These are phyloP conservation scores for Phainopepla nitens DNA, from an alignment of 2,113 vertebrate species.

Conservation along the genomic window DNA sequence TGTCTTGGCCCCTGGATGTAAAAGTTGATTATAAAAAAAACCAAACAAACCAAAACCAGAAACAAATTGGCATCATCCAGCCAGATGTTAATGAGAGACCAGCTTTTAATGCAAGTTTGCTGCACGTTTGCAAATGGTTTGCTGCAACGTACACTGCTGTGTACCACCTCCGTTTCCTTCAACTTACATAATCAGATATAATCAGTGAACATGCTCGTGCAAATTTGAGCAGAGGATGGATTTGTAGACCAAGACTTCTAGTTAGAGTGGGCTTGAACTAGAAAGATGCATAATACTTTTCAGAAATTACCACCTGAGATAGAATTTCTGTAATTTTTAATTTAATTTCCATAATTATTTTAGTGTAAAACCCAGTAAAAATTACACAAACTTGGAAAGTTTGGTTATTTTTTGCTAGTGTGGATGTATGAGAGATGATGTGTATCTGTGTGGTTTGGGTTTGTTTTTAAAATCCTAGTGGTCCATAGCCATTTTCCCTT, in stretches of 20 bases:
- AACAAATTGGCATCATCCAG: background rate
- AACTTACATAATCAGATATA: background rate
- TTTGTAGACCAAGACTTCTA: no score
- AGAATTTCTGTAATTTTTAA: background rate
- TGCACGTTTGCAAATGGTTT: no score
- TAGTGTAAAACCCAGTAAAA: background rate
- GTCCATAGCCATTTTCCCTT: background rate
- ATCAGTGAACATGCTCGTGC: background rate
- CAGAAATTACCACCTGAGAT: background rate
- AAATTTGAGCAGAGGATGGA: conserved; percentile 13
- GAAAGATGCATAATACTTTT: background rate
- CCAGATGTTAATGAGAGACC: background rate
- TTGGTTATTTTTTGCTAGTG: background rate
- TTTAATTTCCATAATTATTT: background rate
- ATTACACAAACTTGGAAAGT: background rate
- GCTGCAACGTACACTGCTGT: background rate
- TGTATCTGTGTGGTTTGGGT: background rate
- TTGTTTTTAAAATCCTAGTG: background rate
- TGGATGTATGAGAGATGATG: background rate
- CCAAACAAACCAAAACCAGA: background rate
- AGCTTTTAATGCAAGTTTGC: background rate
- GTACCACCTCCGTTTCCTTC: background rate
- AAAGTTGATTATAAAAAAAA: background rate
- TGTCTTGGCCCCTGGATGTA: background rate
- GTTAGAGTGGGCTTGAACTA: background rate